A percentile compares a stretch with the other conserved stretches of the same genome.
These are phyloP conservation scores for Hydrolagus colliei DNA, from an alignment of 2,797 vertebrate species.

Conservation along the genomic window DNA sequence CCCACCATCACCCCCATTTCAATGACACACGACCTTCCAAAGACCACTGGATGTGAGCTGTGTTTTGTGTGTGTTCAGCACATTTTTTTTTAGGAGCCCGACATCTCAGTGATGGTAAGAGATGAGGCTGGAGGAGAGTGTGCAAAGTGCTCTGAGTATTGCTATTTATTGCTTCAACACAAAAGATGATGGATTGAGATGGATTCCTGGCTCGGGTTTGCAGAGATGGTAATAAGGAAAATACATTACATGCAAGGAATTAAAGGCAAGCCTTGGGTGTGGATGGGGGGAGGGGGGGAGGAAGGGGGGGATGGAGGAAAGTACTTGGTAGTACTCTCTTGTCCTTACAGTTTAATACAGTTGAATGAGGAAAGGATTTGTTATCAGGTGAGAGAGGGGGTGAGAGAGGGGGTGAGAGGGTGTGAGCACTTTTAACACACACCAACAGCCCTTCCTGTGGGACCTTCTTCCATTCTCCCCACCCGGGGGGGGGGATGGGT, in stretches of 20 bases:
- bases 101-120: constrained; percentile 18
- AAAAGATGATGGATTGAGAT: constrained; percentile 23
- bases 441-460: no score
- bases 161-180: constrained; percentile 12
- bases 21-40: neutral
- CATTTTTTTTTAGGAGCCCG: neutral
- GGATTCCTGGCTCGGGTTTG: constrained; percentile 20
- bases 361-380: neutral
- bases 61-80: constrained; percentile 22
- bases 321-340: neutral
- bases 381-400: no score
- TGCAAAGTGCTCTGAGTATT: neutral
- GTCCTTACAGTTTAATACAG: constrained; percentile 17
- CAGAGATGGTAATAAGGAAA: constrained; percentile 15
- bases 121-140: constrained; percentile 1
- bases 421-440: no score
- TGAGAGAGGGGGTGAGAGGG: no score
- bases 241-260: constrained; percentile 7
- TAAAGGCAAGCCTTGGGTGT: constrained; percentile 1
- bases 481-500: no score
- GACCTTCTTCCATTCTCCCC: no score
- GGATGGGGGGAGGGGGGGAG: no score
- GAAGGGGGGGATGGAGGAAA: no score
- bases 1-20: neutral
- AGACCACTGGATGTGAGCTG: neutral